A percentile compares a stretch with the other conserved stretches of the same genome.
phyloP scores from a whole-genome alignment of 2,797 vertebrate genomes.

The Notamacropus eugenii region DNA sequence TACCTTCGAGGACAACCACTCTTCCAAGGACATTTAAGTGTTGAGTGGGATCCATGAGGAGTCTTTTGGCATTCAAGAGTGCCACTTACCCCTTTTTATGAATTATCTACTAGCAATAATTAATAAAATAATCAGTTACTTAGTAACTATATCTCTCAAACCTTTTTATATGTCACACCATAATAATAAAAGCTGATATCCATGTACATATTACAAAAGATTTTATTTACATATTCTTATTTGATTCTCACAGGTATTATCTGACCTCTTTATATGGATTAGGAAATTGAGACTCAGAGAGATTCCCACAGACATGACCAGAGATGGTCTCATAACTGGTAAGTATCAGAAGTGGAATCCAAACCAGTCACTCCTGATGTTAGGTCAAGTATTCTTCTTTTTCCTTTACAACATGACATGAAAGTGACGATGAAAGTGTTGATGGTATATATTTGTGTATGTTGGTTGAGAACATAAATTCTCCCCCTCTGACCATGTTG shows the following conservation, averaged over 20 bases:
- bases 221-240: not conserved
- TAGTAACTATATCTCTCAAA: not conserved
- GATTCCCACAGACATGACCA: not conserved
- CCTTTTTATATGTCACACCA: not conserved
- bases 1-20: not conserved
- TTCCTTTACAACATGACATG: not conserved
- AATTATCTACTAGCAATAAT: not conserved
- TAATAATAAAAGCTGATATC: not conserved
- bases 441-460: not conserved
- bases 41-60: not conserved
- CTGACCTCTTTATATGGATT: not conserved
- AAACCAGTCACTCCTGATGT: not conserved
- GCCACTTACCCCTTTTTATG: not conserved
- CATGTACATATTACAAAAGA: not conserved
- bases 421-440: not conserved
- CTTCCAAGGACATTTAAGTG: not conserved
- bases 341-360: slow-evolving; percentile 15
- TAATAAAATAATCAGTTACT: not conserved
- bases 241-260: not conserved
- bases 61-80: not conserved
- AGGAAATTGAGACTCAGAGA: slow-evolving; percentile 1
- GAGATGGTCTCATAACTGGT: not conserved
- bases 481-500: not conserved
- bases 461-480: not conserved
- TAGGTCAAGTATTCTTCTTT: not conserved